Conservation (phyloP, 1,140 invertebrate species). For the Triops cancriformis region DNA sequence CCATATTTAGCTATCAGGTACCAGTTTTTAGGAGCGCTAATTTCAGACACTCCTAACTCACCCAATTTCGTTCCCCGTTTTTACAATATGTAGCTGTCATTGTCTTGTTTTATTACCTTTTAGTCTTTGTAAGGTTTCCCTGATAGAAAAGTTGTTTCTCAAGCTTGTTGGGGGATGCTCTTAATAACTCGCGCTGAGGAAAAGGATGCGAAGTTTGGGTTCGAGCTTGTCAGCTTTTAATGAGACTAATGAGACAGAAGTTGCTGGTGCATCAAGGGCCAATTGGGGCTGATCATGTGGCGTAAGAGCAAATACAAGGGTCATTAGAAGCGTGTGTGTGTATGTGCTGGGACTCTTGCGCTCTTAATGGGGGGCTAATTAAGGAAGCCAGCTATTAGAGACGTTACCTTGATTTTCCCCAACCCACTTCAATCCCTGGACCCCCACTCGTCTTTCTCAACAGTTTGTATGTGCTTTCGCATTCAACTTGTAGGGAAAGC, state of each 20-base stretch:
- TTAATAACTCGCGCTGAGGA: background rate
- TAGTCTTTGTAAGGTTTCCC: background rate
- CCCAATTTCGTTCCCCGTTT: no score
- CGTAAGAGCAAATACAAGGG: slow-evolving; percentile 9
- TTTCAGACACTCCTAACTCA: no score
- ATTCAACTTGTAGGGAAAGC: background rate
- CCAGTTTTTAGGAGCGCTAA: no score
- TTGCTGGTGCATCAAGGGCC: background rate
- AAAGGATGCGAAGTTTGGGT: background rate
- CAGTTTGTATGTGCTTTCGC: background rate
- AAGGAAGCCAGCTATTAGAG: slow-evolving; percentile 5
- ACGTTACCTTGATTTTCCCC: background rate
- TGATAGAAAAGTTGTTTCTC: background rate
- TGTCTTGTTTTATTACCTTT: no score
- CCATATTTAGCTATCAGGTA: no score
- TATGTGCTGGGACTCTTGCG: background rate
- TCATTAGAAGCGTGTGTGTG: background rate
- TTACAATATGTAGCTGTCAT: no score
- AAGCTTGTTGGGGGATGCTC: background rate
- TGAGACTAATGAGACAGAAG: slow-evolving; percentile 13
- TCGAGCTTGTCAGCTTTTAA: background rate
- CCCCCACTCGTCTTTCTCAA: background rate
- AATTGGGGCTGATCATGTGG: slow-evolving; percentile 9
- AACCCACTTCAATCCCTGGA: background rate
- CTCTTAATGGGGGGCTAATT: slow-evolving; percentile 8